phyloP scores from a whole-genome alignment of 2,797 vertebrate species.

The Hippocampus kuda region DNA sequence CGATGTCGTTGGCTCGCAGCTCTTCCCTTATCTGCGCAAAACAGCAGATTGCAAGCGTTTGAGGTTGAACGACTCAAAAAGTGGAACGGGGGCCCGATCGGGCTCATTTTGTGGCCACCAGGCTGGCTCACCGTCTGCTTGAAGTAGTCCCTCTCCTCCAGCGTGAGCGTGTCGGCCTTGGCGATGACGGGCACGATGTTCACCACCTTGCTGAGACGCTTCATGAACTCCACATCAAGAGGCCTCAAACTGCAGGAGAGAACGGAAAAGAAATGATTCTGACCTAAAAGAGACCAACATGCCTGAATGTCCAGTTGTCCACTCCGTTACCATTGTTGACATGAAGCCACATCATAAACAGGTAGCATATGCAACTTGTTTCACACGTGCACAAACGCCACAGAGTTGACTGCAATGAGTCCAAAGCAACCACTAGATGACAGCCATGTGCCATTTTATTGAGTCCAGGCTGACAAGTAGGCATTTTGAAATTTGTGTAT shows the following conservation, averaged over 20 bases:
- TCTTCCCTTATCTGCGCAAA: constrained; percentile 82
- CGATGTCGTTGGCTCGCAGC: constrained; percentile 86
- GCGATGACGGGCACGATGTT: constrained; percentile 96
- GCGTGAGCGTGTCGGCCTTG: constrained; percentile 90
- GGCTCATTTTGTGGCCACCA: neutral
- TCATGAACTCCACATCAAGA: constrained; percentile 95
- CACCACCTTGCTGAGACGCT: constrained; percentile 91
- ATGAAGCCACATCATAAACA: neutral
- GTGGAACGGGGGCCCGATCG: neutral
- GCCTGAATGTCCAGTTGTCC: neutral
- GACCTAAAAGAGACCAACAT: neutral
- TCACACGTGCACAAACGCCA: neutral
- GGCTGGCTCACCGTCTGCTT: constrained; percentile 77
- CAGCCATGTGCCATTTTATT: constrained; percentile 17
- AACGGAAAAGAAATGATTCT: neutral
- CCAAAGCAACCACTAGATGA: constrained; percentile 36
- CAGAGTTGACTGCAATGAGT: constrained; percentile 14
- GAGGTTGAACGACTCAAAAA: neutral
- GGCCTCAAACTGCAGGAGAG: constrained; percentile 74
- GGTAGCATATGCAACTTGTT: neutral
- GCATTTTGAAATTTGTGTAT: too few relatives aligned
- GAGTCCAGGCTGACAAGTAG: neutral
- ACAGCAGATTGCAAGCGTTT: neutral
- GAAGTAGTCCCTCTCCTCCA: constrained; percentile 91
- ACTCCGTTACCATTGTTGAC: neutral